A percentile compares a stretch with the other conserved stretches of the same genome.
Evolutionary conservation across 2,888 invertebrate genomes (phyloP).

Genomic region (Machimus atricapillus): DNA sequence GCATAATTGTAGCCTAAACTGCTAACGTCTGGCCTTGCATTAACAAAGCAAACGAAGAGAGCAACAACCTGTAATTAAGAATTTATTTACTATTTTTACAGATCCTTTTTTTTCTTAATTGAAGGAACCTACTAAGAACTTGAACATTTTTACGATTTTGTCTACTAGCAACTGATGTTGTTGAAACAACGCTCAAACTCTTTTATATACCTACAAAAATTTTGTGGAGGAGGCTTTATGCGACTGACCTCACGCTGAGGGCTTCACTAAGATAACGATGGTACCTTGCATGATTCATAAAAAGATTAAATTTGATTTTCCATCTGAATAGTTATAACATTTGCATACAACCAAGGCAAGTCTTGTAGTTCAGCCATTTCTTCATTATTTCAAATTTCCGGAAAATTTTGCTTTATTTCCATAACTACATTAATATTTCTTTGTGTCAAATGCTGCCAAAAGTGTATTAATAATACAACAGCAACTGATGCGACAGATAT

Average conservation of each 20-base stretch:
- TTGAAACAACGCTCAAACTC: neutral
- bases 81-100: neutral
- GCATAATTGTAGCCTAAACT: constrained; percentile 43
- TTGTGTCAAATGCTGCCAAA: neutral
- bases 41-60: constrained; percentile 34
- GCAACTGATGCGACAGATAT: neutral
- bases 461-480: neutral
- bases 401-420: neutral
- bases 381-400: constrained; percentile 8
- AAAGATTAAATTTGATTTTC: neutral
- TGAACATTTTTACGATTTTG: neutral
- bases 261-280: neutral
- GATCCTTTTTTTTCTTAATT: neutral
- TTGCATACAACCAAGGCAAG: constrained; percentile 5
- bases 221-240: neutral
- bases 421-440: neutral
- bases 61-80: constrained; percentile 30
- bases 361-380: neutral
- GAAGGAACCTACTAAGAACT: neutral
- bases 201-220: constrained; percentile 3
- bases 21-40: constrained; percentile 46
- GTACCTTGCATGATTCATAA: neutral
- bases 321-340: neutral
- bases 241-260: constrained; percentile 6
- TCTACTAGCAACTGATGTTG: neutral